These are phyloP conservation scores for Scartelaos histophorus DNA, from an alignment of 2,113 vertebrate species.

Conservation along the genomic window DNA sequence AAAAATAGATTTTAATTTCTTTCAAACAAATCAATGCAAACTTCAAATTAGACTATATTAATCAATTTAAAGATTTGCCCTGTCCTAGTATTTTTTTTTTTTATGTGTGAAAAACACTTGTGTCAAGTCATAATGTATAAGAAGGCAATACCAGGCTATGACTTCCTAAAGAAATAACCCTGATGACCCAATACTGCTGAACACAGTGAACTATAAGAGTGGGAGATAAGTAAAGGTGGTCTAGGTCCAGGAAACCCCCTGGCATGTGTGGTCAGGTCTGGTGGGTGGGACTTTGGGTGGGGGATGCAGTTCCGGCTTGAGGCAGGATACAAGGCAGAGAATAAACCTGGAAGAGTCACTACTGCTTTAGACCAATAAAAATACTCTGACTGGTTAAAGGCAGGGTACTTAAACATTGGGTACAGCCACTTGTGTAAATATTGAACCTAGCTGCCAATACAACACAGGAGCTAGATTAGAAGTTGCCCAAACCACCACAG, in stretches of 20 bases:
- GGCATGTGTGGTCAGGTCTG: slow-evolving; percentile 8
- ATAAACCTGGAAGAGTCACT: slow-evolving; percentile 33
- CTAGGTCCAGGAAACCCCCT: background rate
- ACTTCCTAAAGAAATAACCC: no score
- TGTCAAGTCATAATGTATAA: no score
- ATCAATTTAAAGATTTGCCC: background rate
- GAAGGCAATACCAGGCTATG: no score
- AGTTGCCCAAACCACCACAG: background rate
- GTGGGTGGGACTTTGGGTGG: slow-evolving; percentile 9
- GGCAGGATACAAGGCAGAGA: slow-evolving; percentile 35
- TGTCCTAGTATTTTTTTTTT: background rate
- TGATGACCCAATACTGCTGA: no score
- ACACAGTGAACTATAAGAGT: background rate
- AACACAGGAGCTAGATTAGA: slow-evolving; percentile 26
- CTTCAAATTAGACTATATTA: no score
- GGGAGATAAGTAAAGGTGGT: background rate
- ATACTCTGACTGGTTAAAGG: slow-evolving; percentile 37
- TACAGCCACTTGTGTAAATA: slow-evolving; percentile 62
- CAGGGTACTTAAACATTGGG: slow-evolving; percentile 47
- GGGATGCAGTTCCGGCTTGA: slow-evolving; percentile 29
- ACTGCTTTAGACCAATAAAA: slow-evolving; percentile 45
- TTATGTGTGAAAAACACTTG: no score
- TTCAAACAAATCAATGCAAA: no score
- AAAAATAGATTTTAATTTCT: no score
- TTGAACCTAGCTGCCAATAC: slow-evolving; percentile 46